Evolutionary conservation across 2,888 invertebrate species (phyloP), one percentile per base, ranked within the genome.

Genomic region (Amphipoea lucens): DNA sequence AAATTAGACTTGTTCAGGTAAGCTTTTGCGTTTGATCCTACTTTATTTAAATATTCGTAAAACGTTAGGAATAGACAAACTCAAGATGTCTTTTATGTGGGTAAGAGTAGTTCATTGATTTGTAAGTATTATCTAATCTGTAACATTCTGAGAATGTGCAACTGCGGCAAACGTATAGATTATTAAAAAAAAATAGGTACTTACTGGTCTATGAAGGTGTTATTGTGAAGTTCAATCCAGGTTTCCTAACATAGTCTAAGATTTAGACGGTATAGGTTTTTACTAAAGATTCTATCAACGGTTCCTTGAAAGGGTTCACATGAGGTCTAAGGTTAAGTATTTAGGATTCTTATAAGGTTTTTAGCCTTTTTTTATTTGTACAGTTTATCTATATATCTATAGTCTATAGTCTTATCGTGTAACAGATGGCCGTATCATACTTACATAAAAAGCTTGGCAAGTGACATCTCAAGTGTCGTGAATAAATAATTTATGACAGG

Each of bases 401-500:
- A n/a, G n/a, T n/a, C n/a, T n/a, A n/a, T n/a, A n/a, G n/a, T n/a
- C n/a, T n/a, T n/a, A 42, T 57, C 54, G 5, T 63, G 23, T 17
- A 74, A 68, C 79, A 84, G 74, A 84, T 84, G 74, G 57, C 29
- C 6, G 4, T 23, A 63, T 67, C n/a, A 67, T 45, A 17, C 1
- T 17, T 42, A 71, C n/a, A 57, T 72, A 84, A 79, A 84, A 79
- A 74, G 20, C 48, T n/a, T 62, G 36, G 12, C 48, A 79, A 79
- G 57, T 68, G 54, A 40, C 63, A 74, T 45, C 60, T 71, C 71
- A 79, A 83, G 80, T 67, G n/a, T 51, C 48, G 57, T 65, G 74
- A 74, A 60, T 84, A 79, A 67, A 71, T 74, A 74, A 79, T 65
- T 68, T 48, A 80, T 69, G 80, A 80, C 75, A 72, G 63, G 65